Evolutionary conservation across 2,888 invertebrate genomes (phyloP).

Genomic region (Diabrotica balteata): DNA sequence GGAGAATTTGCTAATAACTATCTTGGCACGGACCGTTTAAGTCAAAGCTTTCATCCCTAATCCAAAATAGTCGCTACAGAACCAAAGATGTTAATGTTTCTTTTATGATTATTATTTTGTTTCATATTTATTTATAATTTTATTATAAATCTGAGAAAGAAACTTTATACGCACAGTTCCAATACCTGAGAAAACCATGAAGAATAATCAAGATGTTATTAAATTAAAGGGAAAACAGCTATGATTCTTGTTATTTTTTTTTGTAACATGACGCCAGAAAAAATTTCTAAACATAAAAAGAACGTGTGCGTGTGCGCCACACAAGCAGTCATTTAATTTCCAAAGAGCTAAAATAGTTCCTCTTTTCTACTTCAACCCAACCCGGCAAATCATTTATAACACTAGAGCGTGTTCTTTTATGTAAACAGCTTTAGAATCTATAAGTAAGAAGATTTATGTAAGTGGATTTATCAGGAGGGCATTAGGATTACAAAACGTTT

Average conservation of each 20-base stretch:
- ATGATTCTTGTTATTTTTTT: neutral
- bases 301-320: constrained; percentile 13
- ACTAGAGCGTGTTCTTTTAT: constrained; percentile 35
- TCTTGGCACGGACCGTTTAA: no score
- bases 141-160: no score
- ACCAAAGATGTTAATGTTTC: no score
- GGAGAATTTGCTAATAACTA: no score
- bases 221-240: no score
- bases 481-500: constrained; percentile 39
- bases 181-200: no score
- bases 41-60: no score
- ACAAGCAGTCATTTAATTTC: constrained; percentile 29
- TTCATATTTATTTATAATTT: no score
- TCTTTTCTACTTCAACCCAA: constrained; percentile 15
- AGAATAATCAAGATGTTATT: no score
- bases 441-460: constrained; percentile 40
- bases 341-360: constrained; percentile 26
- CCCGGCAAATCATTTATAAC: constrained; percentile 27
- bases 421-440: constrained; percentile 36
- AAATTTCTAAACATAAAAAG: neutral
- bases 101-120: no score
- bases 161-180: no score
- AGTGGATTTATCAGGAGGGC: constrained; percentile 42
- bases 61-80: no score
- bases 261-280: neutral